phyloP scores from a whole-genome alignment of 2,888 invertebrate species.

The Reticulitermes lucifugus region DNA sequence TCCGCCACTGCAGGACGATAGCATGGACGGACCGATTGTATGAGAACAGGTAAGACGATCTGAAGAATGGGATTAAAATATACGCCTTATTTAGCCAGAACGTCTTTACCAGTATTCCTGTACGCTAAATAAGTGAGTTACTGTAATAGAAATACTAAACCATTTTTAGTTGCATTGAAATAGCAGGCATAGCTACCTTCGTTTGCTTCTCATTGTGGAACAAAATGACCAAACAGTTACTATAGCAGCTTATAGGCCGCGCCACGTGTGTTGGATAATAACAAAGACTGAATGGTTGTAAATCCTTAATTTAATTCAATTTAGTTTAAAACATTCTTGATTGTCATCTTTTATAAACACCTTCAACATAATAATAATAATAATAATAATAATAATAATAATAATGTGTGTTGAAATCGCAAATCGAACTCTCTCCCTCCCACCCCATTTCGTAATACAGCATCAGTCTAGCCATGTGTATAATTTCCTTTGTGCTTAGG shows the following conservation, averaged over 20 bases:
- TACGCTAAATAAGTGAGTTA: neutral
- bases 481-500: too few species aligned
- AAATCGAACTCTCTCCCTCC: neutral
- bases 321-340: neutral
- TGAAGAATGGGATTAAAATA: neutral
- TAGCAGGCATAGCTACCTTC: too few species aligned
- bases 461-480: too few species aligned
- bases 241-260: too few species aligned
- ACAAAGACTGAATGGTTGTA: neutral
- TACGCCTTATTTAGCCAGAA: neutral
- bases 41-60: neutral
- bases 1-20: neutral
- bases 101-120: neutral
- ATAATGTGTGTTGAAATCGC: neutral
- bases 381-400: neutral
- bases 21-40: neutral
- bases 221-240: too few species aligned
- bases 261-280: neutral
- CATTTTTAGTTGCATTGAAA: neutral
- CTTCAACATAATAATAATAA: neutral
- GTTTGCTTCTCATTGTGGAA: too few species aligned
- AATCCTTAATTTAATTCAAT: neutral
- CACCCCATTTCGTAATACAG: too few species aligned
- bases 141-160: neutral
- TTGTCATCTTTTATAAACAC: conserved; percentile 8